Evolutionary conservation across 37 sponge, comb jelly and placozoan genomes (phyloP).

Genomic region (Theonella swinhoei): DNA sequence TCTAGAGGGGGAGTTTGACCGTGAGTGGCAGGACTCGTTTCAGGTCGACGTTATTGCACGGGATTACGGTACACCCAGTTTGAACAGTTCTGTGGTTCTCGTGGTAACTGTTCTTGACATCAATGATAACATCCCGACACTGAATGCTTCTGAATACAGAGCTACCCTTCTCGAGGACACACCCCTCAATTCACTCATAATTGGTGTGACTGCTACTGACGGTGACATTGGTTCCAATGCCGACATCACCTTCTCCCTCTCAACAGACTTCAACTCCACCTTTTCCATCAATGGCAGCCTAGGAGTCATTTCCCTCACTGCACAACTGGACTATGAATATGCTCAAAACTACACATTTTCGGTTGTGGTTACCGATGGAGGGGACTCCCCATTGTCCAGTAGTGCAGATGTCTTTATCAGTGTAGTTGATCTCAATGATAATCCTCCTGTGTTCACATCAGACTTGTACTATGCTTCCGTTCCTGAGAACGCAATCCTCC

Average conservation of each 20-base stretch:
- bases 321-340: conserved; percentile 57
- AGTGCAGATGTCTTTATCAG: conserved; percentile 31
- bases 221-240: conserved; percentile 66
- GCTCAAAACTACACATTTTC: conserved; percentile 43
- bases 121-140: conserved; percentile 74
- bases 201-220: conserved; percentile 62
- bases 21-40: conserved; percentile 40
- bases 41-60: conserved; percentile 24
- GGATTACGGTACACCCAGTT: conserved; percentile 46
- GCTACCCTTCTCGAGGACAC: conserved; percentile 45
- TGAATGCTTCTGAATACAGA: conserved; percentile 34
- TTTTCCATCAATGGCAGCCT: conserved; percentile 39
- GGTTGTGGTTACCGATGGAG: conserved; percentile 54
- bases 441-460: conserved; percentile 57
- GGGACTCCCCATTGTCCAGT: conserved; percentile 19
- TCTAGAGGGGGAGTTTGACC: conserved; percentile 40
- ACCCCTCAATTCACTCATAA: conserved; percentile 13
- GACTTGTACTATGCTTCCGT: conserved; percentile 43
- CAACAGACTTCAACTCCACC: conserved; percentile 20
- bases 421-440: conserved; percentile 70
- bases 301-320: conserved; percentile 27
- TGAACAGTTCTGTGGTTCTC: conserved; percentile 33
- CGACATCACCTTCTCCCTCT: conserved; percentile 39
- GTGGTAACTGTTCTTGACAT: conserved; percentile 57
- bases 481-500: conserved; percentile 63